A percentile compares a stretch with the other conserved stretches of the same genome.
phyloP scores from a whole-genome alignment of 1,140 invertebrate genomes.

The Antheraea mylitta region DNA sequence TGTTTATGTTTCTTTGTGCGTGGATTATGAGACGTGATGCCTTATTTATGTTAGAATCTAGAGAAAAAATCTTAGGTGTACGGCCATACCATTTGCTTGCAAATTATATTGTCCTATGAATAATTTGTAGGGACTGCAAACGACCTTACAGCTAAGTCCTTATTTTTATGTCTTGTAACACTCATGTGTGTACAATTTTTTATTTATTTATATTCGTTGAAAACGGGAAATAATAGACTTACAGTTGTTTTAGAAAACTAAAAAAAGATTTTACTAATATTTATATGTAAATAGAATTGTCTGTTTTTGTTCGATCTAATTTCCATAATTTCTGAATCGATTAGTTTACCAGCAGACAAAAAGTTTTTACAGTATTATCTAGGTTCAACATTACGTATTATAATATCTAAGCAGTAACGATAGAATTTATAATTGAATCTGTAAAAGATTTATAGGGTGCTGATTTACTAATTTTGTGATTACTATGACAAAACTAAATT shows the following conservation, averaged over 20 bases:
- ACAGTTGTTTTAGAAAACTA: background rate
- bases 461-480: too few species aligned
- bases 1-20: constrained; percentile 65
- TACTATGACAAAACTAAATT: too few species aligned
- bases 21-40: constrained; percentile 69
- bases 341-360: too few species aligned
- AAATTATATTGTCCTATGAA: constrained; percentile 62
- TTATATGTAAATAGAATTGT: too few species aligned
- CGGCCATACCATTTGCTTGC: constrained; percentile 46
- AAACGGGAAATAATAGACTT: background rate
- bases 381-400: too few species aligned
- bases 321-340: too few species aligned
- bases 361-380: too few species aligned
- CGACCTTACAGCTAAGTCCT: constrained; percentile 12
- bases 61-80: constrained; percentile 37
- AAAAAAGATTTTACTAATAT: background rate
- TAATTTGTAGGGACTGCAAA: constrained; percentile 39
- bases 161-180: constrained; percentile 10
- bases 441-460: too few species aligned
- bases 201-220: background rate
- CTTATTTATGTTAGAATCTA: constrained; percentile 57
- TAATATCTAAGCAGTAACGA: too few species aligned
- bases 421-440: too few species aligned
- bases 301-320: too few species aligned
- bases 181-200: background rate